Base-by-base conservation (phyloP, 2,888 invertebrate genomes). In the Microlaimidae sp. region DNA sequence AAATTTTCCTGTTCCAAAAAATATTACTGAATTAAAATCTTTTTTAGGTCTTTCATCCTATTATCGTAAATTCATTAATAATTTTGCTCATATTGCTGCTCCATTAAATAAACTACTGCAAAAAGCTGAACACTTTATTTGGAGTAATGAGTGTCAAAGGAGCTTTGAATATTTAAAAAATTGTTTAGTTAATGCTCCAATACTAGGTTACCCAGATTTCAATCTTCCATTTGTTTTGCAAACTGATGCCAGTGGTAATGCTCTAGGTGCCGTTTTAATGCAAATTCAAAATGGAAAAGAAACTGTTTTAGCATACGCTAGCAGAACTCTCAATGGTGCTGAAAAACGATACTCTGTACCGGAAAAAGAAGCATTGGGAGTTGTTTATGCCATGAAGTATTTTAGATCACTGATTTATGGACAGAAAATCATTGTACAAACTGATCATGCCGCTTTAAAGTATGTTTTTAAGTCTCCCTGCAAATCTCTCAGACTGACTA, bases 141-240 rank as follows among this genome's bases (percentile, higher is more conserved):
- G 59, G 59, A 47, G 32, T 1, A 10, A 28, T 2, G 52, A 53
- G 1, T 19, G 51, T 17, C 21, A 54, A 27, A 1, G 43, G 10
- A 50, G 53, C 1, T 59, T 58, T 46, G 5, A 51, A 13, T n/a
- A 49, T n/a, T 52, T 59, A 1, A 53, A 54, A 32, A 13, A 43
- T 1, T n/a, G n/a, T n/a, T n/a, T n/a, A n/a, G n/a, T n/a, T n/a
- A n/a, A n/a, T n/a, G n/a, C n/a, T n/a, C n/a, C n/a, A n/a, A 26
- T 26, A 0, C 29, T 59, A 7, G 56, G 49, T 1, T 47, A 54
- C 2, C 57, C 52, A 3, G 32, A 32, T 29, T 24, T 43, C 5
- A 51, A 51, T 7, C 26, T 19, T 19, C 57, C 54, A 7, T 60
- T 56, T 40, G 2, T n/a, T 4, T 56, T 60, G 28, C 55, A 56